Percentiles rank a stretch among this genome's conserved stretches.
Evolutionary conservation across 2,888 invertebrate genomes (phyloP).

Genomic region (Troilus luridus): DNA sequence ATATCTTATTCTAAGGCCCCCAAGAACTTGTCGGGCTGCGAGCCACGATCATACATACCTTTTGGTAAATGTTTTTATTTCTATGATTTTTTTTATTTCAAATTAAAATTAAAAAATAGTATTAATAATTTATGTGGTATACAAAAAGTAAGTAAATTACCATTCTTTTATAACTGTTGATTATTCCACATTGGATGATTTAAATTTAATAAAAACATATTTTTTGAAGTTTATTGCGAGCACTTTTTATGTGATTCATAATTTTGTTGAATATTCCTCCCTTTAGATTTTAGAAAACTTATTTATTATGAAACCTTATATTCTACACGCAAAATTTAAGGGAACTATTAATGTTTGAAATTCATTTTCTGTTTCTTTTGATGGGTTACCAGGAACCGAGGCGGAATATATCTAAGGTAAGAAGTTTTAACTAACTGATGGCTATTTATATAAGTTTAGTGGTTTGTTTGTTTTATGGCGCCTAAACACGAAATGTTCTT

Average conservation of each 20-base stretch:
- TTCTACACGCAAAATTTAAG: not conserved
- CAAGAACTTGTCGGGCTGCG: too few relatives aligned
- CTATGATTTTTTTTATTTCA: too few relatives aligned
- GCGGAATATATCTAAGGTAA: constrained; percentile 33
- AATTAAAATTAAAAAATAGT: too few relatives aligned
- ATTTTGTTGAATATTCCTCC: not conserved
- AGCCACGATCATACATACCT: too few relatives aligned
- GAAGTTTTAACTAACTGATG: constrained; percentile 30
- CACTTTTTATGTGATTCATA: not conserved
- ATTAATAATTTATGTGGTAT: too few relatives aligned
- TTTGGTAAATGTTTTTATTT: too few relatives aligned
- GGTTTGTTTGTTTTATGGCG: not conserved
- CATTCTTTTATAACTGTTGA: too few relatives aligned
- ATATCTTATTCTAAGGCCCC: too few relatives aligned
- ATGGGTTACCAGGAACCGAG: constrained; percentile 5
- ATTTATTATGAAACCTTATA: not conserved
- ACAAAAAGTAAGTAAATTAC: too few relatives aligned
- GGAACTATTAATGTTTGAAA: not conserved
- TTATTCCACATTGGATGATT: too few relatives aligned
- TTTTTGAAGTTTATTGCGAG: too few relatives aligned
- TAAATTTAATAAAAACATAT: too few relatives aligned
- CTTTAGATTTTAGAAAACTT: not conserved
- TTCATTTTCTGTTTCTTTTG: not conserved
- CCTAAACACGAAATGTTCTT: not conserved
- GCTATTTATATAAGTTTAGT: constrained; percentile 12